Evolutionary conservation across 1,140 invertebrate species (phyloP), one percentile per base, ranked within the genome.

Genomic region (Andrena cerasifolii): DNA sequence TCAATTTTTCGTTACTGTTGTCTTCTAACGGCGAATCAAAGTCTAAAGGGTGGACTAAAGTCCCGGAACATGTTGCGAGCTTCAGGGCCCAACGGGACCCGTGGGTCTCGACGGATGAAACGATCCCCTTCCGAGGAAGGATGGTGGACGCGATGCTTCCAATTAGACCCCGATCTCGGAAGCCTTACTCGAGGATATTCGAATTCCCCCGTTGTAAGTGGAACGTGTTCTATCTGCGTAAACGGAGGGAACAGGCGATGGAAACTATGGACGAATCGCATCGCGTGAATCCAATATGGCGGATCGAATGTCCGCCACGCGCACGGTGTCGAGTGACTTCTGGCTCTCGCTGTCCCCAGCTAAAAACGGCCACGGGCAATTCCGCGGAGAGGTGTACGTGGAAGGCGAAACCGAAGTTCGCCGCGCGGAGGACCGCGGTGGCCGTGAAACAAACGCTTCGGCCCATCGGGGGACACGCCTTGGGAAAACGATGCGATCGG

Each of bases 291-390:
- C 78, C 71, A 75, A 74, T 61, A 80, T 65, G 78, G 56, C 63
- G 73, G 83, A 85, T 85, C 75, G 73, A 72, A 85, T 81, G 62
- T 75, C 79, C 80, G 74, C 79, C 83, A 79, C 82, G 82, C 74
- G 82, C 66, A 33, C 45, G 71, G 77, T 85, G 62, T 85, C 83
- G 79, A 40, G 61, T 85, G 61, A 84, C 82, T 78, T 36, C 53
- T 49, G 47, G 71, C 72, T 68, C 51, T 67, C 65, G 65, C 77
- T 67, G 61, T 40, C 36, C n/a, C 31, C 59, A 51, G 28, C 51
- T 40, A 72, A 84, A 85, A 85, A n/a, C n/a, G n/a, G n/a, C n/a
- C n/a, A n/a, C n/a, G 56, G 36, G 14, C 21, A 74, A 40, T 70
- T 68, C 65, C 58, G 63, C 2, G 28, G 6, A 8, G 8, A 14